Base-by-base conservation (phyloP, 2,113 vertebrate species). In the Cichladusa arquata region DNA sequence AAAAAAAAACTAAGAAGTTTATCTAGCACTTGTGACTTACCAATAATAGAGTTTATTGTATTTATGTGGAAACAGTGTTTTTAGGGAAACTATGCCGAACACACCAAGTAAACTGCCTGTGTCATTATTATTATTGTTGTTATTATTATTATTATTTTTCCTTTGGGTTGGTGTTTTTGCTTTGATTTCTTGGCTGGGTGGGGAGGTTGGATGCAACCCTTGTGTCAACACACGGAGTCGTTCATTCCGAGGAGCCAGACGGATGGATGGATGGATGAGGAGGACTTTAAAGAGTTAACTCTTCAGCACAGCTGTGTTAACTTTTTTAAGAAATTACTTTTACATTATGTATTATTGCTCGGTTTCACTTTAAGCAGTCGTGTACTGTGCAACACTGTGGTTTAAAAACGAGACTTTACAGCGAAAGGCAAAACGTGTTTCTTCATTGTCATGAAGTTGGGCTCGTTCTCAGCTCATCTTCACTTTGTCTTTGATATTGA, bases 1-100 rank as follows among this genome's bases (percentile, higher is more conserved):
- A 71, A 50, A 71, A 50, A 97, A 97, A 96, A 94, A 90, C 19
- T 23, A 96, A 95, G 74, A 95, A 23, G 77, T 97, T 97, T 98
- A 98, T 98, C 97, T 98, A 98, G 98, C 98, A 98, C 98, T 98
- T 99, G 98, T 98, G 98, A 98, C 98, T 98, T 97, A 98, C 98
- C 98, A 93, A 97, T 97, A 92, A 87, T 96, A 97, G 97, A 97
- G 97, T 97, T 97, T 96, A 98, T 98, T 98, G 98, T 99, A 98
- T 98, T 98, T 98, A 98, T 98, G 98, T 99, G 98, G 98, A 98
- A 98, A 97, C 97, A 94, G 97, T 98, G 98, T 98, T 99, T 94
- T 97, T 97, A 96, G 97, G 98, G 98, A 92, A 94, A 96, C 96
- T 97, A 92, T 94, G 48, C 97, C 83, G 92, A 98, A 95, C 95